Percentiles rank a stretch among this genome's conserved stretches.
phyloP scores from a whole-genome alignment of 2,113 vertebrate genomes.

The Crotalus viridis region DNA sequence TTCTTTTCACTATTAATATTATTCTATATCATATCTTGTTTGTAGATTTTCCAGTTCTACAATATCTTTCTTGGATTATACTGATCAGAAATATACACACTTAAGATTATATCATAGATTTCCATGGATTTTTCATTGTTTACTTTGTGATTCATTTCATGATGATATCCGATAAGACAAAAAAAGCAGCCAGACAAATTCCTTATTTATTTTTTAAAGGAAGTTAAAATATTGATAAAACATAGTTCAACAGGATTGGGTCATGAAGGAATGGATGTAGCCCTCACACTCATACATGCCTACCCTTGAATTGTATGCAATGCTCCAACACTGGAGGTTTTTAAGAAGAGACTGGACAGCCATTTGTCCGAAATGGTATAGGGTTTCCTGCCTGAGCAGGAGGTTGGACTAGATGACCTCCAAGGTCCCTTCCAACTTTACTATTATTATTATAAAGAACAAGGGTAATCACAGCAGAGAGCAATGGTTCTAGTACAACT shows the following conservation, averaged over 20 bases:
- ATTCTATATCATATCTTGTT: background rate
- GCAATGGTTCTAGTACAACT: background rate
- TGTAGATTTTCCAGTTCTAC: background rate
- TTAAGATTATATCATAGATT: background rate
- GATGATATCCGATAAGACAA: background rate
- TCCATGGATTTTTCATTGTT: background rate
- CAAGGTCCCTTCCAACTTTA: too few species aligned
- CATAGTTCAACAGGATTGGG: background rate
- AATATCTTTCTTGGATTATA: background rate
- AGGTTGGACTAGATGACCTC: too few species aligned
- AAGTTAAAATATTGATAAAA: background rate
- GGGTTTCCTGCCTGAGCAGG: too few species aligned
- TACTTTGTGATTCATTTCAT: background rate
- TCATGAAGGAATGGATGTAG: background rate
- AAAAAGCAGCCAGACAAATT: background rate
- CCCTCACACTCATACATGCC: background rate
- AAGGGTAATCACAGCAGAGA: background rate
- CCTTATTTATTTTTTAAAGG: background rate
- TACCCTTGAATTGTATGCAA: background rate
- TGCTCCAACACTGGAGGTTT: background rate
- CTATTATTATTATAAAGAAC: background rate
- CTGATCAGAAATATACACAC: background rate
- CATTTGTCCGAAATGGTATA: too few species aligned
- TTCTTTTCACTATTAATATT: background rate
- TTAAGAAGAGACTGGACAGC: too few species aligned